These are phyloP conservation scores for Campoletis sonorensis DNA, from an alignment of 1,140 invertebrate species.

Conservation along the genomic window DNA sequence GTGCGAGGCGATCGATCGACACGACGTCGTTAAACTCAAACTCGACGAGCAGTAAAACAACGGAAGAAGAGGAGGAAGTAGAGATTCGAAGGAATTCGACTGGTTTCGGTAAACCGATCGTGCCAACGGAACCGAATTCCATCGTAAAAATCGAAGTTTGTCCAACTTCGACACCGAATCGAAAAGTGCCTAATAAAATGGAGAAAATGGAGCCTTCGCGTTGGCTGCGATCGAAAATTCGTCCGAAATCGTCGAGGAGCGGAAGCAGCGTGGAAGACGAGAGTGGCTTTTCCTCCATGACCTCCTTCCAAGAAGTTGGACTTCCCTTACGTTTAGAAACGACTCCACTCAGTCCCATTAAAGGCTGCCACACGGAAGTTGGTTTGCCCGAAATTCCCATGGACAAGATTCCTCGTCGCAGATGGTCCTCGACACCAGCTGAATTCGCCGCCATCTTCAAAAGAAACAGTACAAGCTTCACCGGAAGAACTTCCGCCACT, in stretches of 20 bases:
- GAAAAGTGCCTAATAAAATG: constrained; percentile 30
- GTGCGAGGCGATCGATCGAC: constrained; percentile 66
- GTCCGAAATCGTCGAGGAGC: constrained; percentile 74
- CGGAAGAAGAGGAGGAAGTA: constrained; percentile 62
- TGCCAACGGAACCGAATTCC: neutral
- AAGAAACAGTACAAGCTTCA: constrained; percentile 66
- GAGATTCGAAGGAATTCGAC: constrained; percentile 45
- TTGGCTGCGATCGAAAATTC: constrained; percentile 57
- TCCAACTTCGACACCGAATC: constrained; percentile 46
- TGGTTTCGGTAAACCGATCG: neutral
- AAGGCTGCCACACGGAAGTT: constrained; percentile 72
- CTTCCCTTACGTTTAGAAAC: constrained; percentile 74
- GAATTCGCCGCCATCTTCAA: constrained; percentile 70
- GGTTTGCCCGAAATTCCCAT: constrained; percentile 70
- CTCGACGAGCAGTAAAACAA: constrained; percentile 68
- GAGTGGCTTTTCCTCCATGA: constrained; percentile 89
- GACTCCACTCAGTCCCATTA: constrained; percentile 54
- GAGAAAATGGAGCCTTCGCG: constrained; percentile 49
- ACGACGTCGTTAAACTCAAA: constrained; percentile 69
- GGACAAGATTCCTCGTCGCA: constrained; percentile 68
- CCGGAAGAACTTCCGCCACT: constrained; percentile 57
- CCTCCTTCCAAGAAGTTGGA: constrained; percentile 87
- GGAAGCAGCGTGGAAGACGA: constrained; percentile 83
- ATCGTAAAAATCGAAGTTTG: neutral
- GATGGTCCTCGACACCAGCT: constrained; percentile 73